Evolutionary conservation across 2,888 invertebrate genomes (phyloP), one percentile per base, ranked within the genome.

Genomic region (Rotaria socialis): DNA sequence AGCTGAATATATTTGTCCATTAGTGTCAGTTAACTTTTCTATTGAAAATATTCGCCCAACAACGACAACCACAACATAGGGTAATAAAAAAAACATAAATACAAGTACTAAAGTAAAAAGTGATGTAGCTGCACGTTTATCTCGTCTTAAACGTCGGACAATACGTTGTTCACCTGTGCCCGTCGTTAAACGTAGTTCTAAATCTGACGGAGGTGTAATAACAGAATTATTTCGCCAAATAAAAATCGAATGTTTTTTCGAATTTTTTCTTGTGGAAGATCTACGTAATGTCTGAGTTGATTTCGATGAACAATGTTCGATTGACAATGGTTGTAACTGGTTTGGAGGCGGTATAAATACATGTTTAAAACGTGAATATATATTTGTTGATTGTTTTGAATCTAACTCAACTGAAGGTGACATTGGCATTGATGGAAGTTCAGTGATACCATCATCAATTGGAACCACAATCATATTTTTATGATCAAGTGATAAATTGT

Each of bases 91-190:
- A 47, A 80, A 47, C 80, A 80, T 80, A 80, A 80, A 80, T 80
- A 80, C 80, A 47, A 80, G 80, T 43, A 80, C 80, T 47, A 80
- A 47, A n/a, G 47, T 80, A 24, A 80, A 47, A n/a, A 80, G 47
- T 43, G 80, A 80, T 80, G 80, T 80, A 22, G 80, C 80, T 22
- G 80, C 80, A 47, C 80, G 80, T 80, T 80, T 80, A 80, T 80
- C 80, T 11, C 80, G 80, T 47, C 80, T 24, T 80, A 80, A 80
- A 80, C 80, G 80, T 24, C 80, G 80, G 47, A 80, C 80, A 47
- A 47, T 80, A 47, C 80, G 80, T 47, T 80, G 80, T 80, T 80
- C 80, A 67, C 67, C 67, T 16, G 67, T 35, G 24, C 47, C 24
- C 4, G 24, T 24, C 1, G 5, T 24, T 24, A 14, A 8, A 11